Percentiles rank a stretch among this genome's conserved stretches.
phyloP scores from a whole-genome alignment of 2,888 invertebrate species.

The Altica lythri region DNA sequence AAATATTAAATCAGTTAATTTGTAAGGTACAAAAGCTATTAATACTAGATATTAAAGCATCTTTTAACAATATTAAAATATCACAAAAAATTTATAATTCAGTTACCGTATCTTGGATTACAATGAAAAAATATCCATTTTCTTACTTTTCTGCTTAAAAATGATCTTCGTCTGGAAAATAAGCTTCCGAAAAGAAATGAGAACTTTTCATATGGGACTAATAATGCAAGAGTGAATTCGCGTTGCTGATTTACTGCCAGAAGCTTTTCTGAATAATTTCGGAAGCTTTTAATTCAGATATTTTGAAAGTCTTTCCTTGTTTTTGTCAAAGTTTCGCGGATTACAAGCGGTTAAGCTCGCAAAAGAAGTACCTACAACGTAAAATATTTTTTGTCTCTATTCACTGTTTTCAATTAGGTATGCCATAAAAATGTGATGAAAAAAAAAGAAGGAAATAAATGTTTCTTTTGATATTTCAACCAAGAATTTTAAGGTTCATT shows the following conservation, averaged over 20 bases:
- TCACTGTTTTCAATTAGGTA: slow-evolving; percentile 29
- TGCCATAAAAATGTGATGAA: slow-evolving; percentile 22
- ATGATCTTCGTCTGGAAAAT: slow-evolving; percentile 15
- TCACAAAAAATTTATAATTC: not conserved
- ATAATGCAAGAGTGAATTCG: slow-evolving; percentile 24
- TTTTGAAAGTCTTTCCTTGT: slow-evolving; percentile 33
- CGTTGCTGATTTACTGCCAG: slow-evolving; percentile 31
- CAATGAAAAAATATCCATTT: slow-evolving; percentile 28
- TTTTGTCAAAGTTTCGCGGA: slow-evolving; percentile 17
- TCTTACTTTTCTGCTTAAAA: slow-evolving; percentile 15
- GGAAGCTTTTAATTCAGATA: slow-evolving; percentile 31
- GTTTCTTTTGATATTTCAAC: slow-evolving; percentile 15
- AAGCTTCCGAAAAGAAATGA: slow-evolving; percentile 19
- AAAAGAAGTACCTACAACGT: slow-evolving; percentile 22
- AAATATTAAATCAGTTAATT: no score
- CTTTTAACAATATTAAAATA: no score
- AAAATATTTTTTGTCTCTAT: slow-evolving; percentile 27
- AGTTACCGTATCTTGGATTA: not conserved
- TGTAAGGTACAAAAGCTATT: no score
- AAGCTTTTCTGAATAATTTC: slow-evolving; percentile 33
- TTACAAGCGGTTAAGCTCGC: slow-evolving; percentile 15
- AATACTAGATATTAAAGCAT: no score
- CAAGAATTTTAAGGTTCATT: slow-evolving; percentile 12
- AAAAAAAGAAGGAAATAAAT: slow-evolving; percentile 5
- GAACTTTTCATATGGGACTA: slow-evolving; percentile 31